Conservation (phyloP, 2,797 vertebrate genomes). For the Parambassis ranga region DNA sequence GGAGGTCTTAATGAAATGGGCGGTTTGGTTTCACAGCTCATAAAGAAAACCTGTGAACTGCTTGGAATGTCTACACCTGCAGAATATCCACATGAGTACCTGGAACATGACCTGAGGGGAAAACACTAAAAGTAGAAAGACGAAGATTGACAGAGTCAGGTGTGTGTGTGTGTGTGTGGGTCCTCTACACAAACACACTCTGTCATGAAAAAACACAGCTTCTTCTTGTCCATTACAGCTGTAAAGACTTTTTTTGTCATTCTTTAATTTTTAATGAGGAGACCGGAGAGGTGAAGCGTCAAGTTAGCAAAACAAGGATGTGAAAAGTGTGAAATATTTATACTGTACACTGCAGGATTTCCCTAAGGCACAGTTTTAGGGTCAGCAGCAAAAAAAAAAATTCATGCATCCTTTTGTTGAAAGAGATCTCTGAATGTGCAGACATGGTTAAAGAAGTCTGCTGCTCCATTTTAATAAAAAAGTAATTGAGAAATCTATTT, state of each 20-base stretch:
- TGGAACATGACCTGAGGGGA: constrained; percentile 66
- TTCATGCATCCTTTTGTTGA: too few relatives aligned
- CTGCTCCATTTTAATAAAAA: too few relatives aligned
- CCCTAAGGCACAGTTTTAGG: background rate
- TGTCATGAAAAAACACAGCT: constrained; percentile 41
- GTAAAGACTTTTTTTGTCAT: constrained; percentile 21
- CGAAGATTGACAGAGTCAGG: constrained; percentile 65
- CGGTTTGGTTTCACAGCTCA: constrained; percentile 58
- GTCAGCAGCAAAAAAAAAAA: too few relatives aligned
- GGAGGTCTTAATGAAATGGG: constrained; percentile 27
- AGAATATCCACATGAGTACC: constrained; percentile 52
- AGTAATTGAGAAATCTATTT: too few relatives aligned
- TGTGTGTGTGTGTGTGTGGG: constrained; percentile 39
- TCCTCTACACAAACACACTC: background rate
- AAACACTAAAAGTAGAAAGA: constrained; percentile 57
- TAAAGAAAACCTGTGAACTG: constrained; percentile 48
- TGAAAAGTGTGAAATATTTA: constrained; percentile 38
- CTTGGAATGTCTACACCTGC: constrained; percentile 71
- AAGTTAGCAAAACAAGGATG: constrained; percentile 26
- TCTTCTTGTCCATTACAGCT: constrained; percentile 41
- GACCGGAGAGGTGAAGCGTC: constrained; percentile 29
- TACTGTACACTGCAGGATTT: background rate
- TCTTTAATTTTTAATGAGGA: constrained; percentile 50
- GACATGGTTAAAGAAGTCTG: too few relatives aligned
- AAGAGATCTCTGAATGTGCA: too few relatives aligned